Percentiles rank a stretch among this genome's conserved stretches.
phyloP scores from a whole-genome alignment of 2,888 invertebrate species.

The Lasioglossum calceatum region DNA sequence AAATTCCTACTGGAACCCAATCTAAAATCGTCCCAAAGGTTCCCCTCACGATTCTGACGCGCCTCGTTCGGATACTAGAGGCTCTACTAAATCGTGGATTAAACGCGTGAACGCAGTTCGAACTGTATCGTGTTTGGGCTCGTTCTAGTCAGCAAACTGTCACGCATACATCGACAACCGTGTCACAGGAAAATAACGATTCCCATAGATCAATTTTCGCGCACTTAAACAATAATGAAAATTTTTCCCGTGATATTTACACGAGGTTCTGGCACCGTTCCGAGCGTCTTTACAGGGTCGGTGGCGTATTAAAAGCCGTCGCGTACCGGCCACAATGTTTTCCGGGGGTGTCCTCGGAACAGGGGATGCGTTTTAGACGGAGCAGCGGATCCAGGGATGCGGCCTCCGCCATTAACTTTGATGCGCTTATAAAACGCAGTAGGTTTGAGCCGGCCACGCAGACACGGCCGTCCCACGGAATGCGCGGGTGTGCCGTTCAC shows the following conservation, averaged over 20 bases:
- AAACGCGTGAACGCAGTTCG: no score
- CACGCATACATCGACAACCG: no score
- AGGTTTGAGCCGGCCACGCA: constrained; percentile 61
- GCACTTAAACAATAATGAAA: no score
- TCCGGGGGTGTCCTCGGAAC: constrained; percentile 13
- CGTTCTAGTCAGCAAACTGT: no score
- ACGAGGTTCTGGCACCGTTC: background rate
- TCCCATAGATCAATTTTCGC: no score
- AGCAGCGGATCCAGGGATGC: constrained; percentile 66
- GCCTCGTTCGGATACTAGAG: no score
- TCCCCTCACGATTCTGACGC: no score
- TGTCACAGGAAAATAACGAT: no score
- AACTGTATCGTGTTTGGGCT: no score
- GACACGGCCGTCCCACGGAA: constrained; percentile 26
- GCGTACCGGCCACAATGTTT: constrained; percentile 13
- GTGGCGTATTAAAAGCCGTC: constrained; percentile 31
- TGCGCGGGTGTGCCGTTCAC: constrained; percentile 21
- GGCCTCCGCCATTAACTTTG: constrained; percentile 78
- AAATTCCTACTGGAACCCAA: no score
- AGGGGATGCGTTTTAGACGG: constrained; percentile 69
- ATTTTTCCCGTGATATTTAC: background rate
- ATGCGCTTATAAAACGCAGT: constrained; percentile 80
- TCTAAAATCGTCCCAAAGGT: no score
- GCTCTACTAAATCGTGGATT: no score
- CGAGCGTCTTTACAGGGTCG: background rate